phyloP scores from a whole-genome alignment of 2,888 invertebrate genomes.

The Latrodectus hesperus region DNA sequence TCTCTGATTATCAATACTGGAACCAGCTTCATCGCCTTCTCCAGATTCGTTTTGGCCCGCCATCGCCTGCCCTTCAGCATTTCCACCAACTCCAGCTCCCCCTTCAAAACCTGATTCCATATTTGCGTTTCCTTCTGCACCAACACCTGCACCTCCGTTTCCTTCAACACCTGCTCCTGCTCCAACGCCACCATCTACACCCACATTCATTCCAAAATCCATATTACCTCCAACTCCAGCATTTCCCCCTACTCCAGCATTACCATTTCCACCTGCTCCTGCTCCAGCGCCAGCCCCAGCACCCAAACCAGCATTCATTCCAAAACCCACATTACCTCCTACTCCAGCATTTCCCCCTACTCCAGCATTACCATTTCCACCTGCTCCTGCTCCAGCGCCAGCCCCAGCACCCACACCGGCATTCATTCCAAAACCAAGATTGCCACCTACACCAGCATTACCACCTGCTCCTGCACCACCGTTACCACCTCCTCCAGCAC shows the following conservation, averaged over 20 bases:
- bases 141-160: neutral
- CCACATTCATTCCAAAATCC: neutral
- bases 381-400: neutral
- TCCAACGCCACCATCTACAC: neutral
- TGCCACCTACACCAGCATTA: neutral
- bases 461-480: no score
- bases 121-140: neutral
- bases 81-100: neutral
- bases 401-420: neutral
- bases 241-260: neutral
- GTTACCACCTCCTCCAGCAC: neutral
- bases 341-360: neutral
- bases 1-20: no score
- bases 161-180: neutral
- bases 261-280: neutral
- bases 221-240: neutral
- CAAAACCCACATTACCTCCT: neutral
- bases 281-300: slow-evolving; percentile 5
- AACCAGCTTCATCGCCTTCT: neutral
- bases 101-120: neutral
- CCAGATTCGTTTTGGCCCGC: neutral
- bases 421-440: neutral
- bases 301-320: neutral
- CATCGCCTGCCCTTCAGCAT: no score
- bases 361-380: neutral